Base-by-base conservation (phyloP, 2,797 vertebrate species). In the Lophotriccus pileatus region DNA sequence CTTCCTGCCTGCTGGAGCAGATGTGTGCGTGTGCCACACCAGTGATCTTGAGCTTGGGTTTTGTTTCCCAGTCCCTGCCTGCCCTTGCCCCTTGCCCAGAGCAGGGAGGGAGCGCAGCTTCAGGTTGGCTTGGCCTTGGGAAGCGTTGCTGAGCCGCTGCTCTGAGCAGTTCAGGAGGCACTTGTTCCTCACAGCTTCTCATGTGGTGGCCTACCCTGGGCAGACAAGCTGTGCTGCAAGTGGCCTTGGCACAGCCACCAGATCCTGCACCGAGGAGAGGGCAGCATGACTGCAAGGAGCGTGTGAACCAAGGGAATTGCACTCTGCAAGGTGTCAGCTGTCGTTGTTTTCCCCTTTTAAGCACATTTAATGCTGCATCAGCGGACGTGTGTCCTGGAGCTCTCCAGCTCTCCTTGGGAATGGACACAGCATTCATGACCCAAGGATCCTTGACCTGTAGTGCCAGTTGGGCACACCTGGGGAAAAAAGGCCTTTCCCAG, bases 301-400 rank as follows among this genome's bases (percentile, higher is more conserved):
- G 56, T 3, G 7, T 7, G 83, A 70, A 60, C 28, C 73, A 5
- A 43, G 84, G 88, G 63, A 87, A 16, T 82, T 28, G 6, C 25
- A 3, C 47, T 69, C 49, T 68, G 68, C 83, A 89, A 91, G 75
- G 87, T 90, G 72, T 37, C 77, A 76, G 60, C 73, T n/a, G 20
- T 30, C 27, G 9, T n/a, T 76, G 11, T 87, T 89, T 94, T 89
- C 58, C 70, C 50, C 50, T 88, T 95, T 95, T 58, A 90, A 94
- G 95, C 93, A 94, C 87, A 94, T 94, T 90, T 94, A 39, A 1
- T 53, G 95, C 94, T 82, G 67, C 12, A 37, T 94, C 90, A 90
- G 91, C 37, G 1, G 77, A 7, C 15, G 2, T 5, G 52, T 78
- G 77, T 73, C 16, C 85, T 55, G 30, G 43, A 78, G 55, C 89